Base-by-base conservation (phyloP, 2,888 invertebrate genomes). In the Stenolophus ochropezus region DNA sequence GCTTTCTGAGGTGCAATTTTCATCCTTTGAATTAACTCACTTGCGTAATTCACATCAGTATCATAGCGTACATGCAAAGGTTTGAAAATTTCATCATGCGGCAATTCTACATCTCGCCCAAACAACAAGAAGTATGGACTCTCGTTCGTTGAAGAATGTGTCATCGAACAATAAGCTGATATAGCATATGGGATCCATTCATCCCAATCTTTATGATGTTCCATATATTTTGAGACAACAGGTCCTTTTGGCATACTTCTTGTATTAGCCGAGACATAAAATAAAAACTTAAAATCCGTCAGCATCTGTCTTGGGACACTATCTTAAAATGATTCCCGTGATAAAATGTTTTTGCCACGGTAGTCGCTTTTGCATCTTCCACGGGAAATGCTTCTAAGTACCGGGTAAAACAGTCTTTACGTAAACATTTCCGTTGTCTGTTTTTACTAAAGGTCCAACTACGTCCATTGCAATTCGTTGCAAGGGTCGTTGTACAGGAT, bases 371-470 rank as follows among this genome's bases (percentile, higher is more conserved):
- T 14, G 83, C 81, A 49, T 87, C 83, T 14, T 77, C 79, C 4
- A 86, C 47, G 0, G 86, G 83, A 3, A 84, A 79, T 0, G 84
- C 84, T 58, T 85, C 83, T 0, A 83, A 80, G 49, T 83, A 86
- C 4, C 82, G 69, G 0, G 85, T 83, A 0, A 84, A 76, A 16
- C 71, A 61, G 82, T 86, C 85, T 1, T 80, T 11, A 3, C 1
- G 1, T 3, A 3, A 1, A 33, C 4, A 2, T 3, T 33, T 1
- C 2, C 33, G 4, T 3, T 33, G 1, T 33, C n/a, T n/a, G n/a
- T n/a, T n/a, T n/a, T n/a, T n/a, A n/a, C n/a, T n/a, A n/a, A n/a
- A n/a, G n/a, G n/a, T n/a, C n/a, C n/a, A n/a, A n/a, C n/a, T n/a
- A n/a, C n/a, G n/a, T n/a, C n/a, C n/a, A n/a, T n/a, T n/a, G n/a